Evolutionary conservation across 1,140 invertebrate species (phyloP), one percentile per base, ranked within the genome.

Genomic region (Macrobrachium nipponense): DNA sequence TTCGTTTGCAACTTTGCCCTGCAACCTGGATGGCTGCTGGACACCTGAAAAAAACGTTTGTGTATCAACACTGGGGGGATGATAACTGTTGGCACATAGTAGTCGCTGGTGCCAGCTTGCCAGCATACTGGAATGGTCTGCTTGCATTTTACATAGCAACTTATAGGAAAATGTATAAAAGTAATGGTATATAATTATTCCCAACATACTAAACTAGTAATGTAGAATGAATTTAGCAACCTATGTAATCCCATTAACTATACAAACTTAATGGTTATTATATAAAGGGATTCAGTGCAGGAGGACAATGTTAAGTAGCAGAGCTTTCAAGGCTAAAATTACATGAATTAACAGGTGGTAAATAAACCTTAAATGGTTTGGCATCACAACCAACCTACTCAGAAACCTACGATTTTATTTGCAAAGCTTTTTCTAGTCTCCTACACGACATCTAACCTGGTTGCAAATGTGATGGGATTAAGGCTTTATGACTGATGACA

Each of bases 351-450:
- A 66, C 61, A 80, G 44, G 58, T 60, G 66, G 68, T 44, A 77
- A 68, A 79, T 43, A 78, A 76, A 64, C 70, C 43, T 61, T 80
- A 73, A 80, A 60, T 75, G 60, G 43, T 75, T 75, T 75, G 64
- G 84, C 77, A 86, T 86, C 62, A 80, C 77, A 86, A 86, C 82
- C 82, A 75, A 83, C 82, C 82, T 83, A 77, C 82, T 73, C 68
- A 43, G 61, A 83, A 62, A 83, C 82, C 73, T 83, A 83, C 82
- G 58, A 64, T 76, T 82, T 61, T 44, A 61, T 64, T 64, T 64
- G 61, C 59, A 61, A 64, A 66, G 44, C 43, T 62, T 66, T 66
- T 27, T 62, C 78, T 80, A 80, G 12, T 68, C 27, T 60, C 36
- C 78, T 62, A 66, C 43, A 80, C 77, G 60, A 62, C 78, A 44